These are phyloP conservation scores for Melopsittacus undulatus DNA, from an alignment of 2,797 vertebrate genomes.

Conservation along the genomic window DNA sequence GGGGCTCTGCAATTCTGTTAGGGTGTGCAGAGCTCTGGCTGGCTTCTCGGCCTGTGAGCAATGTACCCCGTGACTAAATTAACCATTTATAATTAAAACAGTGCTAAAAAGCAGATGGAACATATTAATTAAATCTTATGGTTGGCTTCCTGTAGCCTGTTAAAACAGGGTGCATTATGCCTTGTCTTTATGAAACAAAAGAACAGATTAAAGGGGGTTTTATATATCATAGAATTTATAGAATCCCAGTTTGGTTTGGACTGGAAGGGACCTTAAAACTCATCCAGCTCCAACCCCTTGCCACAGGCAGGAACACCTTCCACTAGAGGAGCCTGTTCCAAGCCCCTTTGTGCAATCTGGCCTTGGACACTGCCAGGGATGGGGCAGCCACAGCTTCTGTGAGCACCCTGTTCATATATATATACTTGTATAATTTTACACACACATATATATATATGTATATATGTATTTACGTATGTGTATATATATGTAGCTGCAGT, in stretches of 20 bases:
- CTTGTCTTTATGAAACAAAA: neutral
- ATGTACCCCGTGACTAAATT: neutral
- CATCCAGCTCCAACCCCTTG: too few relatives aligned
- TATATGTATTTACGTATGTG: neutral
- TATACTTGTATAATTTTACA: neutral
- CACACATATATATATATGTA: neutral
- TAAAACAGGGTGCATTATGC: neutral
- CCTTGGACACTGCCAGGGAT: neutral
- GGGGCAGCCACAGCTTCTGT: too few relatives aligned
- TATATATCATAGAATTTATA: neutral
- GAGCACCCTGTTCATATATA: neutral
- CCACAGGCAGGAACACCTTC: neutral
- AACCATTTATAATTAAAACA: slow-evolving; percentile 10
- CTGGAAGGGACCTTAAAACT: neutral
- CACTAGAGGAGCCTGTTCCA: neutral
- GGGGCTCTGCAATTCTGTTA: fast-evolving
- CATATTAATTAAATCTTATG: slow-evolving; percentile 51
- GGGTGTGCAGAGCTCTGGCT: neutral
- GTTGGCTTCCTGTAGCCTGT: neutral
- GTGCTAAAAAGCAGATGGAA: slow-evolving; percentile 49
- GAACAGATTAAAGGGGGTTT: neutral
- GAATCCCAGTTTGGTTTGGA: neutral
- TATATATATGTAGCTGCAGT: neutral
- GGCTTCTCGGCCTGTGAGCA: neutral
- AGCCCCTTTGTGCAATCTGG: neutral